phyloP scores from a whole-genome alignment of 2,888 invertebrate genomes.

The Dioctria linearis region DNA sequence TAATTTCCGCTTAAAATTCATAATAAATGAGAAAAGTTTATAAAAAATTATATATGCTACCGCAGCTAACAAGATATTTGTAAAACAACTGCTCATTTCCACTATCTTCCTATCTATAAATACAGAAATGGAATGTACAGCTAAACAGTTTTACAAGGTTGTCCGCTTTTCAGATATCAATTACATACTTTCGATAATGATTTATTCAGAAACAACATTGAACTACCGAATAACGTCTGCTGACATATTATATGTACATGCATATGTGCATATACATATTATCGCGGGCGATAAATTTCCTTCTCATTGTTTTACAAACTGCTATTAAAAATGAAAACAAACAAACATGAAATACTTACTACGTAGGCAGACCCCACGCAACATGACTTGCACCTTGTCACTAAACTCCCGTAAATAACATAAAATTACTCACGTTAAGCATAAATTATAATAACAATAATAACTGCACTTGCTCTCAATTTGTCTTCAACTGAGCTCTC shows the following conservation, averaged over 20 bases:
- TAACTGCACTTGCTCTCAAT: conserved; percentile 18
- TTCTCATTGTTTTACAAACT: background rate
- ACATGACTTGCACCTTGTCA: conserved; percentile 5
- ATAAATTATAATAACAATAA: background rate
- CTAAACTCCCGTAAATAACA: conserved; percentile 10
- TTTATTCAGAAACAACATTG: too few species aligned
- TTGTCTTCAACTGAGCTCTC: conserved; percentile 4
- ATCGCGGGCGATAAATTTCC: background rate
- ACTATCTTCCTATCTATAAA: too few species aligned
- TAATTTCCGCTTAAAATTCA: too few species aligned
- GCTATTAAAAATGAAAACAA: background rate
- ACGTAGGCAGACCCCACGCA: conserved; percentile 22
- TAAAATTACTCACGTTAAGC: background rate
- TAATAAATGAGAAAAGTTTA: too few species aligned
- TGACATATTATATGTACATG: background rate
- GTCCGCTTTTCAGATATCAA: too few species aligned
- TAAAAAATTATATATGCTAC: too few species aligned
- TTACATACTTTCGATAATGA: too few species aligned
- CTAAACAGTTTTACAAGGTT: too few species aligned
- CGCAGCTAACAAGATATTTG: too few species aligned
- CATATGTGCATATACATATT: too few species aligned
- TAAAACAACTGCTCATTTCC: too few species aligned
- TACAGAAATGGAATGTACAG: too few species aligned
- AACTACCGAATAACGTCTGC: background rate
- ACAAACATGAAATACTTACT: background rate